phyloP scores from a whole-genome alignment of 2,888 invertebrate species.

The Matsumyia berberina region DNA sequence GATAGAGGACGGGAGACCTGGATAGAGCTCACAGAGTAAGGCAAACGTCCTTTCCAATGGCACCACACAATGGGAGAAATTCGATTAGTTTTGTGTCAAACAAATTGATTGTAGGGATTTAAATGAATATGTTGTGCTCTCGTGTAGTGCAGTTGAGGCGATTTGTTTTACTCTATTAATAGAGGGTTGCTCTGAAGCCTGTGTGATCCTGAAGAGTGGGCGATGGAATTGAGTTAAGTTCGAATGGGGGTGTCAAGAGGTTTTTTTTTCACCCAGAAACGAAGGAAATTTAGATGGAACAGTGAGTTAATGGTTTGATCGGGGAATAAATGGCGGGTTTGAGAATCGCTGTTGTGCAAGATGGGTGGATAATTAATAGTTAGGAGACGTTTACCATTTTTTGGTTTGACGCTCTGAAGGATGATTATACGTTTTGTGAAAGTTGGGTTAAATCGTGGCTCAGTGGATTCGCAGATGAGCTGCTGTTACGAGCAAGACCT shows the following conservation, averaged over 20 bases:
- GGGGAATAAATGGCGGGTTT: constrained; percentile 15
- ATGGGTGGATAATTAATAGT: not conserved
- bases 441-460: too few species aligned
- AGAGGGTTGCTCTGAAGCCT: not conserved
- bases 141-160: constrained; percentile 60
- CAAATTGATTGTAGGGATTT: constrained; percentile 76
- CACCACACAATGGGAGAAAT: constrained; percentile 68
- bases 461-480: too few species aligned
- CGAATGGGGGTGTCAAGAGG: not conserved
- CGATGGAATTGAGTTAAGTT: constrained; percentile 23
- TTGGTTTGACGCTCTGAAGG: too few species aligned
- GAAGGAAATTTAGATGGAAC: constrained; percentile 13
- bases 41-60: constrained; percentile 56
- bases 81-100: constrained; percentile 76
- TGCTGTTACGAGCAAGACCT: too few species aligned
- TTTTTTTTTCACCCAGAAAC: not conserved
- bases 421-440: too few species aligned
- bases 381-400: not conserved
- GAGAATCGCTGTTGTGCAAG: not conserved
- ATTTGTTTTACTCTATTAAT: constrained; percentile 70
- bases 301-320: constrained; percentile 22
- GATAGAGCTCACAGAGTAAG: constrained; percentile 59
- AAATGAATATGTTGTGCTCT: constrained; percentile 72
- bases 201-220: not conserved
- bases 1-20: not conserved